A percentile compares a stretch with the other conserved stretches of the same genome.
Conservation (phyloP, 2,888 invertebrate genomes). For the Clivina fossor region DNA sequence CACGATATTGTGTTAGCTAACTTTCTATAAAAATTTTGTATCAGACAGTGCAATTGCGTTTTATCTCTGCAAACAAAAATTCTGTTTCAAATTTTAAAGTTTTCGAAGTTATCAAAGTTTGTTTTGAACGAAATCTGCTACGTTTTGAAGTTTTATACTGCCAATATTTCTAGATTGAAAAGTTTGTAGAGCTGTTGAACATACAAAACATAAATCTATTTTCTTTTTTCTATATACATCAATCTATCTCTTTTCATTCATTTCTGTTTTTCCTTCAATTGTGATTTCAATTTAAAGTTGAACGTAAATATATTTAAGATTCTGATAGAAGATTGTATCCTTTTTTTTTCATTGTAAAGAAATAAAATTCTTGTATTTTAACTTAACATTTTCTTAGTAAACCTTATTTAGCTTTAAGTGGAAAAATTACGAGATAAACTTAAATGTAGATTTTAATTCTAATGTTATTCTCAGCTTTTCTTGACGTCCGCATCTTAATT, state of each 20-base stretch:
- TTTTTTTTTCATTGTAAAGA: no score
- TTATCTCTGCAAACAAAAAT: slow-evolving; percentile 19
- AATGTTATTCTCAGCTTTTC: slow-evolving; percentile 3
- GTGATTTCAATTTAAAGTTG: no score
- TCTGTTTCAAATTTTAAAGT: slow-evolving; percentile 23
- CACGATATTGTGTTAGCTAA: no score
- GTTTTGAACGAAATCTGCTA: slow-evolving; percentile 26
- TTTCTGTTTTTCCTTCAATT: no score
- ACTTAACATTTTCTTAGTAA: no score
- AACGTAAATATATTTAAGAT: no score
- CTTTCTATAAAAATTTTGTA: no score
- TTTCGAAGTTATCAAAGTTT: slow-evolving; percentile 29
- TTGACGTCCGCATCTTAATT: slow-evolving; percentile 20
- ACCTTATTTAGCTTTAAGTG: no score
- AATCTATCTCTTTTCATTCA: slow-evolving; percentile 22
- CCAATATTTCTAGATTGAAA: slow-evolving; percentile 32
- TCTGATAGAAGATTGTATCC: no score
- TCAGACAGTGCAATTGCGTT: no score
- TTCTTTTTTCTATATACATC: slow-evolving; percentile 18
- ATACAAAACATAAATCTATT: slow-evolving; percentile 29
- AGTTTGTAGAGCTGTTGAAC: slow-evolving; percentile 25
- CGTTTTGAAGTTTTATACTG: slow-evolving; percentile 27
- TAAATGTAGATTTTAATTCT: slow-evolving; percentile 12
- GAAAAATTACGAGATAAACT: slow-evolving; percentile 11
- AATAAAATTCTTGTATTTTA: no score